A percentile compares a stretch with the other conserved stretches of the same genome.
Conservation (phyloP, 2,888 invertebrate genomes). For the Hirtodrosophila alboralis region DNA sequence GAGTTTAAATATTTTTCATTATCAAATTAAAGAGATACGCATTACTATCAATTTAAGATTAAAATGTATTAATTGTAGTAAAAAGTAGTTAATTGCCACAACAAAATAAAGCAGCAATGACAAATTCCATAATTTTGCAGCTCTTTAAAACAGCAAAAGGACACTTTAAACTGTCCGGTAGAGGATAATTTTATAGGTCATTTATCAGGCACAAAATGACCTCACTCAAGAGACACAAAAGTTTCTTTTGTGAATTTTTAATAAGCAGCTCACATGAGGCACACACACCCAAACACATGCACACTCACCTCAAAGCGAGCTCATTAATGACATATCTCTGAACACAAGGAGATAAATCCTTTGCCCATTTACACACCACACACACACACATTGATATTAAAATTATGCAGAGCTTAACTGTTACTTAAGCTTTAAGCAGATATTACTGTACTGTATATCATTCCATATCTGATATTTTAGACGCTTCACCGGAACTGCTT, state of each 20-base stretch:
- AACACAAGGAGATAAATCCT: not conserved
- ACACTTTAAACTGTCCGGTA: slow-evolving; percentile 2
- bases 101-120: too few species aligned
- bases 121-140: too few species aligned
- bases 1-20: too few species aligned
- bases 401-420: slow-evolving; percentile 18
- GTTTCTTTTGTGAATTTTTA: slow-evolving; percentile 5
- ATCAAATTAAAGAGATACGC: too few species aligned
- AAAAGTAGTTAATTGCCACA: too few species aligned
- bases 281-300: slow-evolving; percentile 3
- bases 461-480: slow-evolving; percentile 85
- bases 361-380: not conserved
- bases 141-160: not conserved
- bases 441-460: too few species aligned
- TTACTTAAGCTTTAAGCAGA: slow-evolving; percentile 24
- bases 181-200: slow-evolving; percentile 6
- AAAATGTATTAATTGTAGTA: too few species aligned
- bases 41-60: too few species aligned
- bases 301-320: slow-evolving; percentile 4
- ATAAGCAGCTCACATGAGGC: slow-evolving; percentile 4
- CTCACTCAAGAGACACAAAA: slow-evolving; percentile 2
- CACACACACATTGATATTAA: not conserved
- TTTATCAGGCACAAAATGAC: not conserved
- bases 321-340: slow-evolving; percentile 34
- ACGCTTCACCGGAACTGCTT: slow-evolving; percentile 94